These are phyloP conservation scores for Ceyx cyanopectus DNA, from an alignment of 2,113 vertebrate species.

Conservation along the genomic window DNA sequence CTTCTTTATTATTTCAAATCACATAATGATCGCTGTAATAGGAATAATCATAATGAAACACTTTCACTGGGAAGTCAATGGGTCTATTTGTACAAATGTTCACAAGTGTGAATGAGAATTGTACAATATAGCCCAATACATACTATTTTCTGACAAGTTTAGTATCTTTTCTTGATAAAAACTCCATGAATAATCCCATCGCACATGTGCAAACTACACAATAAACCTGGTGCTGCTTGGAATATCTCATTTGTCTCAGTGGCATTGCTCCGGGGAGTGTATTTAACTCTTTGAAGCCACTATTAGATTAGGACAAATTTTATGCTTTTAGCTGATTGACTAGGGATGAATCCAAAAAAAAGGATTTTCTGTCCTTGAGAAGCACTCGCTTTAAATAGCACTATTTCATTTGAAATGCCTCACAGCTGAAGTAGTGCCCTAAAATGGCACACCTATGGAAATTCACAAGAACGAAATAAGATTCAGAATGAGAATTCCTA, in stretches of 20 bases:
- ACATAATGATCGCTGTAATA: conserved; percentile 56
- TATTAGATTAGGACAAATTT: neutral
- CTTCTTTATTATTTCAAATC: conserved; percentile 54
- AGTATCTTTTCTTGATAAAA: conserved; percentile 39
- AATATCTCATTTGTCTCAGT: conserved; percentile 47
- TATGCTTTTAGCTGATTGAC: neutral
- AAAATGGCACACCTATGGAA: neutral
- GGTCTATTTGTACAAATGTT: conserved; percentile 47
- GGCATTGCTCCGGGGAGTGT: neutral
- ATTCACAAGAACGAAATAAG: neutral
- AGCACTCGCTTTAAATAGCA: neutral
- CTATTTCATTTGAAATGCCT: neutral
- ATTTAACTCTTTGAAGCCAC: conserved; percentile 38
- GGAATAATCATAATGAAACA: conserved; percentile 36
- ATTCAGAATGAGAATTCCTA: neutral
- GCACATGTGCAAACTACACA: conserved; percentile 36
- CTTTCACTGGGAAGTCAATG: conserved; percentile 52
- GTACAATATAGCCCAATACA: conserved; percentile 2
- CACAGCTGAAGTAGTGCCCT: neutral
- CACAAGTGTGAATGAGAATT: conserved; percentile 51
- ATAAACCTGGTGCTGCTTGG: conserved; percentile 47
- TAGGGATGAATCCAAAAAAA: neutral
- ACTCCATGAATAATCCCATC: conserved; percentile 23
- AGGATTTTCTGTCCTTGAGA: conserved; percentile 31
- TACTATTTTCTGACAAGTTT: conserved; percentile 42